Evolutionary conservation across 1,140 invertebrate species (phyloP), one percentile per base, ranked within the genome.

Genomic region (Drosophila erecta): DNA sequence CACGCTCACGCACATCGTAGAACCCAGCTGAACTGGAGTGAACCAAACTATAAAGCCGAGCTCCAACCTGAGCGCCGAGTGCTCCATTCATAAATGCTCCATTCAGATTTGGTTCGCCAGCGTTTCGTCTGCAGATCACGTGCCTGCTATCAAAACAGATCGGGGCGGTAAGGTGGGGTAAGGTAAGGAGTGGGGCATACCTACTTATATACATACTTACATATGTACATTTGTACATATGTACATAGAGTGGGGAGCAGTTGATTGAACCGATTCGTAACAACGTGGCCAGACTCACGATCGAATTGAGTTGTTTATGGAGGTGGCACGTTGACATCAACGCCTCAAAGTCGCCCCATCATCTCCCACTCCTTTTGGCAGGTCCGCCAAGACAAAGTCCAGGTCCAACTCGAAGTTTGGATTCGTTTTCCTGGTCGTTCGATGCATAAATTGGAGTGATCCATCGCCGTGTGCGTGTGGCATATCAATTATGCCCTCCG

Each of bases 41-140:
- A 56, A 46, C 49, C 60, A 55, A 47, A 69, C 17, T 15, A 14
- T 38, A 10, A 38, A 40, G 30, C 44, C 38, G 8, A 47, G 50
- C 44, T 40, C 35, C 20, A 33, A 15, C 10, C 38, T 6, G 22
- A 56, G 38, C 38, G n/a, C n/a, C 41, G 30, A 50, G 37, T 47
- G 54, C 76, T 87, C 43, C 83, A 87, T 87, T 87, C 83, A 87
- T 87, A 89, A 87, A 79, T 89, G 87, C 83, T 76, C 67, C 83
- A 87, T 86, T 86, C 77, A 85, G 81, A 85, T 83, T 83, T 64
- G 60, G 76, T 59, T 54, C 61, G 69, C 50, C 49, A 60, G 56
- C 40, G 75, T 30, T 61, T 69, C 58, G 76, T 79, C 83, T 87
- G 59, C 83, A 70, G 71, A 87, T 87, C 83, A 87, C 83, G 83